Evolutionary conservation across 2,797 vertebrate species (phyloP).

Genomic region (Argya squamiceps): DNA sequence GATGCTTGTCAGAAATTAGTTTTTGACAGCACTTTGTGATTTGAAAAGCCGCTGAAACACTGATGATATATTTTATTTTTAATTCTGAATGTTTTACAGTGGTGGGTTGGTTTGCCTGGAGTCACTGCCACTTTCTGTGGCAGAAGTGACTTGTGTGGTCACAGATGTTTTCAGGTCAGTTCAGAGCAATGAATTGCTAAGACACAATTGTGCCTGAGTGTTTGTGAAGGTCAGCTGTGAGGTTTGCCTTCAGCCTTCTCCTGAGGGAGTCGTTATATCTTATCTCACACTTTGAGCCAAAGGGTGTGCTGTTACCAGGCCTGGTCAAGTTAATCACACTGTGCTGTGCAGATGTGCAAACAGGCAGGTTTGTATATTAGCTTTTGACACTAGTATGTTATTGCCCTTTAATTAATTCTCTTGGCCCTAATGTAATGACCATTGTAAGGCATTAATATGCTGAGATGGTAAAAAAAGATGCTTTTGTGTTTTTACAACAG

Average conservation of each 20-base stretch:
- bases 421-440: background rate
- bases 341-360: background rate
- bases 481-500: background rate
- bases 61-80: background rate
- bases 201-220: background rate
- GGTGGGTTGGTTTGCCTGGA: background rate
- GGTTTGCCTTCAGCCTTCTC: background rate
- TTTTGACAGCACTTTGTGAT: background rate
- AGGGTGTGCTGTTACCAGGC: background rate
- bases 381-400: background rate
- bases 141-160: background rate
- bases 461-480: background rate
- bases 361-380: background rate
- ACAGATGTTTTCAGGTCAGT: background rate
- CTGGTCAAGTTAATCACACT: background rate
- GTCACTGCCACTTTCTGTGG: background rate
- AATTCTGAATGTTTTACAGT: background rate
- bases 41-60: background rate
- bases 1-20: background rate
- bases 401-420: background rate
- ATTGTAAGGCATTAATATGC: rapidly evolving
- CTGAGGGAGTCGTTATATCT: background rate
- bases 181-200: background rate
- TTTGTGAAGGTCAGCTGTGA: background rate
- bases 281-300: background rate